Percentiles rank a stretch among this genome's conserved stretches.
These are phyloP conservation scores for Geotria australis DNA, from an alignment of 2,797 vertebrate species.

Conservation along the genomic window DNA sequence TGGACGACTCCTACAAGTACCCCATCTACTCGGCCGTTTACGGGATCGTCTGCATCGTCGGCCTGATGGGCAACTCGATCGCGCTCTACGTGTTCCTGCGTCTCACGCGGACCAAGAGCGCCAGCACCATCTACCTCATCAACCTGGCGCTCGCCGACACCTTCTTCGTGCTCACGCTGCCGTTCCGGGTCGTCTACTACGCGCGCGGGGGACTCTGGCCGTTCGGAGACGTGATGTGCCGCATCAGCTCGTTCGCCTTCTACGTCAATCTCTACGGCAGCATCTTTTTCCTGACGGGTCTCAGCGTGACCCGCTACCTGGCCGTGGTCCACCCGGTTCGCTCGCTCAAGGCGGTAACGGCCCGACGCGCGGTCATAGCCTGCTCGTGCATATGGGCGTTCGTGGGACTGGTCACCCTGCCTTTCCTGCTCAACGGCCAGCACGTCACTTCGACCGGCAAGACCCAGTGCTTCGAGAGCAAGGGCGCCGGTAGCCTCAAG, in stretches of 20 bases:
- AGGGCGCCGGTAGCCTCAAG: constrained; percentile 5
- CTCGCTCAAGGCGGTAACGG: constrained; percentile 2
- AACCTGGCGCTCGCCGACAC: constrained; percentile 7
- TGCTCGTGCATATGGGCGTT: constrained; percentile 5
- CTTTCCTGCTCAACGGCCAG: constrained; percentile 2
- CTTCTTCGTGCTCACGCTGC: constrained; percentile 5
- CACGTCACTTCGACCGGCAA: constrained; percentile 16
- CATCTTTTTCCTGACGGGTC: constrained; percentile 6
- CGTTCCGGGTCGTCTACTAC: constrained; percentile 3
- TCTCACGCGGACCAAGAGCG: constrained; percentile 3
- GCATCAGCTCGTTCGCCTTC: constrained; percentile 5
- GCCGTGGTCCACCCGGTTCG: constrained; percentile 1
- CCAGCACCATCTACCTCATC: constrained; percentile 6
- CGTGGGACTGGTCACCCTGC: neutral
- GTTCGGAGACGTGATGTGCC: constrained; percentile 2
- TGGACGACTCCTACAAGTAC: neutral
- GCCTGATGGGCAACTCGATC: constrained; percentile 3
- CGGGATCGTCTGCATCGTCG: constrained; percentile 5
- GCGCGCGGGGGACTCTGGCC: neutral
- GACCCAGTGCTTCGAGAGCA: constrained; percentile 70
- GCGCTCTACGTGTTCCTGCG: constrained; percentile 6
- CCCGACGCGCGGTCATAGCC: constrained; percentile 1
- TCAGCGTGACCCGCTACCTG: constrained; percentile 6
- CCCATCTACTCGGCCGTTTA: constrained; percentile 2
- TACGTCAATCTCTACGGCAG: constrained; percentile 9